Conservation (phyloP, 2,113 vertebrate species). For the Cryptotis parvus region DNA sequence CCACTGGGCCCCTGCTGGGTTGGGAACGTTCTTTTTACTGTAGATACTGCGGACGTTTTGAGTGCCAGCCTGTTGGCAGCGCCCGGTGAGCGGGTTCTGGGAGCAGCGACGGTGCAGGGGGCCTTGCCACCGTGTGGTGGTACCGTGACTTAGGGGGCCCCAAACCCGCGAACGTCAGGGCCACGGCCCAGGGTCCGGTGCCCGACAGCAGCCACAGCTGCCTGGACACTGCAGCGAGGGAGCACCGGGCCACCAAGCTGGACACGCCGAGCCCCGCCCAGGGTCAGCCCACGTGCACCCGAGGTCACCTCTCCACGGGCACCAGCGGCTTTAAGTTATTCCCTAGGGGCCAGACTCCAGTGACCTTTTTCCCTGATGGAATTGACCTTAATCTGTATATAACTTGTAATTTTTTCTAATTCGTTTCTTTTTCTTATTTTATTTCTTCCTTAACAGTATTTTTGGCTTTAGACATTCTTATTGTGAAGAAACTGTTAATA, state of each 20-base stretch:
- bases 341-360: slow-evolving; percentile 87
- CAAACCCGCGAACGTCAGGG: background rate
- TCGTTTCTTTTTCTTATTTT: slow-evolving; percentile 86
- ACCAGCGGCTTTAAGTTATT: slow-evolving; percentile 88
- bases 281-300: background rate
- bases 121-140: too few relatives aligned
- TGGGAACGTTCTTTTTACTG: background rate
- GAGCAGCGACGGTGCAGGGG: too few relatives aligned
- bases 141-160: background rate
- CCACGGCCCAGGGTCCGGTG: too few relatives aligned
- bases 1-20: slow-evolving; percentile 47
- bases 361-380: slow-evolving; percentile 84
- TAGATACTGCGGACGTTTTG: slow-evolving; percentile 37
- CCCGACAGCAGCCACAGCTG: too few relatives aligned
- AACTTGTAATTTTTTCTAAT: slow-evolving; percentile 89
- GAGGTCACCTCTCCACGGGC: slow-evolving; percentile 72
- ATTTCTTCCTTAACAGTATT: slow-evolving; percentile 96
- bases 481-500: slow-evolving; percentile 95
- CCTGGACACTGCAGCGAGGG: too few relatives aligned
- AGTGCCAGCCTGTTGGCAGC: slow-evolving; percentile 48
- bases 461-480: slow-evolving; percentile 85
- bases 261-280: too few relatives aligned
- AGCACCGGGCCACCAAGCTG: too few relatives aligned
- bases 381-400: slow-evolving; percentile 91
- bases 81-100: slow-evolving; percentile 32